Evolutionary conservation across 2,888 invertebrate genomes (phyloP), one percentile per base, ranked within the genome.

Genomic region (Herminia tarsipennalis): DNA sequence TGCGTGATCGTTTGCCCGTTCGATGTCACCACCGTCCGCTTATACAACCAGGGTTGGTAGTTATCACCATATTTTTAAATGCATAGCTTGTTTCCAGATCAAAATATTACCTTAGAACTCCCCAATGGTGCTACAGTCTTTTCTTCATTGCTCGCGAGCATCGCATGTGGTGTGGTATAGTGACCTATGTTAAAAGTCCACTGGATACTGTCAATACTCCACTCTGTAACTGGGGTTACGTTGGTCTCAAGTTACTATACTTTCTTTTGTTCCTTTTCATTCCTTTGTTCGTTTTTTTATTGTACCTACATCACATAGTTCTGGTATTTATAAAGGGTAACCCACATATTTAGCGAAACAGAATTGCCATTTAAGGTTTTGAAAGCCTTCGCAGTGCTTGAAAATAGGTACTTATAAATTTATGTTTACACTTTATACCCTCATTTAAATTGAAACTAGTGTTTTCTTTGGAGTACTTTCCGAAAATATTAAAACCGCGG

Each of bases 201-300:
- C 95, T 98, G 77, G 98, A 98, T 84, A 95, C 97, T 5, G 93
- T 97, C 47, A 94, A 96, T 51, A 97, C 97, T 0, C 92, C 98
- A 56, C 92, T 98, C 59, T 97, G 95, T 77, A 98, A 98, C 82
- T 97, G 98, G 94, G 95, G 96, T 94, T 92, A 86, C 47, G 44
- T 57, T 60, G 9, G n/a, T 13, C 36, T 44, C 10, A 27, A 32
- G 20, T 8, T 33, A 12, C 5, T 55, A 24, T 41, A 16, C 30
- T 25, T 10, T 35, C 10, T 16, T 10, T 10, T 2, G 25, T 35
- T 3, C 5, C 12, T 5, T 16, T 25, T 5, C 24, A 18, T 16
- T 12, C 14, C 35, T 6, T 24, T 16, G 9, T 24, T 2, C 6
- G 1, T 1, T 20, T 8, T 8, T 21, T 22, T 10, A 1, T 14